A percentile compares a stretch with the other conserved stretches of the same genome.
phyloP scores from a whole-genome alignment of 2,797 vertebrate species.

The Pelobates cultripes region DNA sequence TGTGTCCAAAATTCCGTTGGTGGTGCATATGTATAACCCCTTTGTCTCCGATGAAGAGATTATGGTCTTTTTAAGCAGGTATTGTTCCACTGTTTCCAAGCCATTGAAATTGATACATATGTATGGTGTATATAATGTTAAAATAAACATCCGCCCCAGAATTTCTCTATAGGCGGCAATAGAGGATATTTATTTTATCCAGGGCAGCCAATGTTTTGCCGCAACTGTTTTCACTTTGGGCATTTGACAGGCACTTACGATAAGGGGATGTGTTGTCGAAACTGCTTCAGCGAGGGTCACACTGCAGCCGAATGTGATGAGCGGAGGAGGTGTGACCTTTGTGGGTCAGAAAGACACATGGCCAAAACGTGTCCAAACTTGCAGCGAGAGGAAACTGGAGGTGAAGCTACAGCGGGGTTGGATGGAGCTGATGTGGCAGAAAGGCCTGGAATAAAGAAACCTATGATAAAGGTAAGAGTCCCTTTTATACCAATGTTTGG shows the following conservation, averaged over 20 bases:
- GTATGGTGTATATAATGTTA: neutral
- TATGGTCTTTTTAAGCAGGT: neutral
- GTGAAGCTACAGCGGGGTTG: too few relatives aligned
- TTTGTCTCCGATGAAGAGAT: neutral
- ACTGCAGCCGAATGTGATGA: neutral
- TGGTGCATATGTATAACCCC: neutral
- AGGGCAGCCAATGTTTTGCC: neutral
- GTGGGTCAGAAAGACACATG: neutral
- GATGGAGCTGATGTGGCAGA: too few relatives aligned
- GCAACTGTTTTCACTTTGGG: neutral
- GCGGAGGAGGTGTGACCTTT: neutral
- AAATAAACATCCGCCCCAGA: neutral
- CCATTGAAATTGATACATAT: neutral
- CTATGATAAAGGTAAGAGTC: too few relatives aligned
- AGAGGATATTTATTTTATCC: neutral
- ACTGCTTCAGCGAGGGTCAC: neutral
- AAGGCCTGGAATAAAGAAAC: too few relatives aligned
- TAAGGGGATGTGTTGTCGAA: neutral
- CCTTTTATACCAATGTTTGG: too few relatives aligned
- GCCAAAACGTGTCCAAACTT: neutral
- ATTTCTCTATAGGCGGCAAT: conserved; percentile 2
- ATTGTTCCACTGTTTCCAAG: neutral
- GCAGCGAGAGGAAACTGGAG: neutral
- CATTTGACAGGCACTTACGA: neutral
- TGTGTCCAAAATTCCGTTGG: neutral